Percentiles rank a stretch among this genome's conserved stretches.
These are phyloP conservation scores for Eulemur albifrons DNA, from an alignment of 2,797 vertebrate species.

Conservation along the genomic window DNA sequence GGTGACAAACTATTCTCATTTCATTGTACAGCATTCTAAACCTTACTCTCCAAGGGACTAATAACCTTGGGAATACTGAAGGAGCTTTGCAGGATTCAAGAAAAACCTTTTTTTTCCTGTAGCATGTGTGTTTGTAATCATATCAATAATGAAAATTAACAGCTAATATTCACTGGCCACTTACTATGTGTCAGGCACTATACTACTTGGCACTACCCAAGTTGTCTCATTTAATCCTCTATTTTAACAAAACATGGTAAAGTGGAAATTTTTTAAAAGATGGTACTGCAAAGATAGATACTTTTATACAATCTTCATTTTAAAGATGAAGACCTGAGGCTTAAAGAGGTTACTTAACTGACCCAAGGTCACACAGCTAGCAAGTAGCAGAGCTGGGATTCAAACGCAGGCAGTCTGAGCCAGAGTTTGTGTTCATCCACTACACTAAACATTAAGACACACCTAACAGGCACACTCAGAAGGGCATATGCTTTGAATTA, in stretches of 20 bases:
- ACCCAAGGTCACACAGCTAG: slow-evolving; percentile 6
- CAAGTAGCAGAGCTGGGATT: slow-evolving; percentile 10
- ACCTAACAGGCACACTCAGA: not conserved
- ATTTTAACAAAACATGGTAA: not conserved
- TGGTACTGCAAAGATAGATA: not conserved
- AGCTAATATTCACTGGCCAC: not conserved
- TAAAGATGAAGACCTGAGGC: slow-evolving; percentile 42
- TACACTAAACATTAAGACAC: slow-evolving; percentile 24
- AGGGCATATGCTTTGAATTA: not conserved
- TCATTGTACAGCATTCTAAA: slow-evolving; percentile 53
- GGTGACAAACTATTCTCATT: slow-evolving; percentile 61
- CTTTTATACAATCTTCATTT: slow-evolving; percentile 17
- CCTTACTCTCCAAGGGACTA: slow-evolving; percentile 46
- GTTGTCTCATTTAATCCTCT: slow-evolving; percentile 13
- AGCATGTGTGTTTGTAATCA: not conserved
- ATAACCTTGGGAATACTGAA: slow-evolving; percentile 54
- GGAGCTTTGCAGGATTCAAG: not conserved
- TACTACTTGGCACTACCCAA: not conserved
- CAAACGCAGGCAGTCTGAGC: not conserved
- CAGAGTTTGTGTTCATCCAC: not conserved
- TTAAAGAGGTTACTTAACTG: slow-evolving; percentile 46
- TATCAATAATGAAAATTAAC: slow-evolving; percentile 46
- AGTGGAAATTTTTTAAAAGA: not conserved
- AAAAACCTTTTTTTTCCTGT: not conserved
- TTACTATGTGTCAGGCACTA: not conserved